These are phyloP conservation scores for Psilopogon haemacephalus DNA, from an alignment of 2,113 vertebrate genomes.

Conservation along the genomic window DNA sequence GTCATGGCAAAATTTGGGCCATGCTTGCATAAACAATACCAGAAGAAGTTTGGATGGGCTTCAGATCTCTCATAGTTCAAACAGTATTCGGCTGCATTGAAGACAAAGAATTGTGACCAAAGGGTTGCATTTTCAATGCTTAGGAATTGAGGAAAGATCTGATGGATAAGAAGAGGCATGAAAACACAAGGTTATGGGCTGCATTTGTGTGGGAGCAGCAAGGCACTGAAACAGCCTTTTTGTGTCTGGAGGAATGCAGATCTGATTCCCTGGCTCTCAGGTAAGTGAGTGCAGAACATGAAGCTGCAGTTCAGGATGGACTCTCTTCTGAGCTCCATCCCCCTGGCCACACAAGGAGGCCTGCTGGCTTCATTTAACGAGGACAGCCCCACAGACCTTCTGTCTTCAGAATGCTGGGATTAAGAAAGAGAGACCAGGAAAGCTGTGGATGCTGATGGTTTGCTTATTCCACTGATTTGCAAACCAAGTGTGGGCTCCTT, in stretches of 20 bases:
- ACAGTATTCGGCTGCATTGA: background rate
- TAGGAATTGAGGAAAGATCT: background rate
- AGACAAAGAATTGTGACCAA: background rate
- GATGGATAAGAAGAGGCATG: background rate
- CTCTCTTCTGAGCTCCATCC: background rate
- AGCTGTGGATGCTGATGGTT: background rate
- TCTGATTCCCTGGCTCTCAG: background rate
- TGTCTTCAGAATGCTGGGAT: background rate
- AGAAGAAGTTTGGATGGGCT: background rate
- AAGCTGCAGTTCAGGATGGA: background rate
- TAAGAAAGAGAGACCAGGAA: background rate
- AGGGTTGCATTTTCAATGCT: background rate
- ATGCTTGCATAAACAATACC: background rate
- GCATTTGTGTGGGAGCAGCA: background rate
- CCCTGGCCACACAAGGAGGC: background rate
- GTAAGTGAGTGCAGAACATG: background rate
- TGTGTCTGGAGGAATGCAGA: background rate
- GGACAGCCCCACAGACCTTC: background rate
- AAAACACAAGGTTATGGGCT: background rate
- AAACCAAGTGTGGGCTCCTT: background rate
- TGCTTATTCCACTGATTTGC: background rate
- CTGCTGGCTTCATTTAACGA: slow-evolving; percentile 17
- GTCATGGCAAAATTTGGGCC: background rate
- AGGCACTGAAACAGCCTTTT: background rate
- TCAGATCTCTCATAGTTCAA: slow-evolving; percentile 21